Percentiles rank a stretch among this genome's conserved stretches.
Evolutionary conservation across 92 coral and sea anemone species (phyloP).

Genomic region (Scolanthus callimorphus): DNA sequence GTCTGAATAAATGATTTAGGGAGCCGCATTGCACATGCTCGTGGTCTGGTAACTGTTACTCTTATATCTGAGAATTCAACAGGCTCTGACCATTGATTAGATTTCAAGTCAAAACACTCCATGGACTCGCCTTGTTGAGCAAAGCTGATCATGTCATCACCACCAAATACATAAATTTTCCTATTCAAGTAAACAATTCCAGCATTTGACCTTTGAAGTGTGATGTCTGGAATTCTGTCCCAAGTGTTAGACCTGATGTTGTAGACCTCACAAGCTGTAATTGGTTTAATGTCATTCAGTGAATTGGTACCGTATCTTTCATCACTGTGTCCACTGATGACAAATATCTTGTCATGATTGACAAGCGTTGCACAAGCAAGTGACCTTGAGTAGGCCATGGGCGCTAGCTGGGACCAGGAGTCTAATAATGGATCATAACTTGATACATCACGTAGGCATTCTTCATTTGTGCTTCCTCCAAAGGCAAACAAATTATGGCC

Average conservation of each 20-base stretch:
- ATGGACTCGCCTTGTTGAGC: slow-evolving; percentile 8
- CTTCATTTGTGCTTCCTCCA: slow-evolving; percentile 4
- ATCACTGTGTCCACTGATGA: slow-evolving; percentile 21
- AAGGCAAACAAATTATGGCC: background rate
- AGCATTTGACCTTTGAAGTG: slow-evolving; percentile 8
- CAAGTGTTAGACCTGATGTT: slow-evolving; percentile 4
- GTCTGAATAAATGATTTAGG: slow-evolving; percentile 1
- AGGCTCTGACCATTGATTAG: slow-evolving; percentile 6
- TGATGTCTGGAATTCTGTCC: slow-evolving; percentile 6
- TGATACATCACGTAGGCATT: background rate
- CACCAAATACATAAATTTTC: slow-evolving; percentile 14
- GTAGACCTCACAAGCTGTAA: slow-evolving; percentile 13
- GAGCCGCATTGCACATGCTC: slow-evolving; percentile 9
- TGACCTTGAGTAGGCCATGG: slow-evolving; percentile 12
- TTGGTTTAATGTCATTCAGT: slow-evolving; percentile 12
- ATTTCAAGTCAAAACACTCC: slow-evolving; percentile 10
- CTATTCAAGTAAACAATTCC: slow-evolving; percentile 1
- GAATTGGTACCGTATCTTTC: slow-evolving; percentile 7
- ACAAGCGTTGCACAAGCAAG: slow-evolving; percentile 12
- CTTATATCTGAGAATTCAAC: slow-evolving; percentile 3
- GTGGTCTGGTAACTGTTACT: slow-evolving; percentile 5
- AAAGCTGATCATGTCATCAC: slow-evolving; percentile 17
- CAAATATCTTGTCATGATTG: slow-evolving; percentile 4
- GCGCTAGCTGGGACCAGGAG: background rate
- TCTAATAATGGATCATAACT: slow-evolving; percentile 2